These are phyloP conservation scores for Ophonus ardosiacus DNA, from an alignment of 2,888 invertebrate genomes.

Conservation along the genomic window DNA sequence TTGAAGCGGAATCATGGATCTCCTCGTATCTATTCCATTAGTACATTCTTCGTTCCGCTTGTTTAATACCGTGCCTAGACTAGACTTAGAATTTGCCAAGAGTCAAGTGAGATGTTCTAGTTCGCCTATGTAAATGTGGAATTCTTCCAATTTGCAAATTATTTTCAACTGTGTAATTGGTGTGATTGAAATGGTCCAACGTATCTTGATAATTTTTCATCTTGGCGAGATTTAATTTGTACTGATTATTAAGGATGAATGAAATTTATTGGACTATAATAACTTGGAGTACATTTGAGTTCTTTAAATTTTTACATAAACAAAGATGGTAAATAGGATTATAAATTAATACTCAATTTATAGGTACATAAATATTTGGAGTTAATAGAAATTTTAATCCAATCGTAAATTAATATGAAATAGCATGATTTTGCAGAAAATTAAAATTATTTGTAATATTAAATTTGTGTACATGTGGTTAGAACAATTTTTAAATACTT, in stretches of 20 bases:
- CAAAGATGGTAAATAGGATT: too few species aligned
- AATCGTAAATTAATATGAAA: too few species aligned
- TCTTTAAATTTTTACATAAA: too few species aligned
- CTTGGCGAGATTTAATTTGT: conserved; percentile 31
- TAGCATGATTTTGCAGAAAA: too few species aligned
- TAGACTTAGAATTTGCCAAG: conserved; percentile 16
- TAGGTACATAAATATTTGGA: too few species aligned
- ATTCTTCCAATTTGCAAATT: conserved; percentile 52
- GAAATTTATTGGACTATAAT: background rate
- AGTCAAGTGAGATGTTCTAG: conserved; percentile 39
- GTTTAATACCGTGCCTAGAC: background rate
- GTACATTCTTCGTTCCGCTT: background rate
- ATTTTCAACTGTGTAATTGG: conserved; percentile 59
- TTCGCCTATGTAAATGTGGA: conserved; percentile 45
- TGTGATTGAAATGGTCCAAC: conserved; percentile 57
- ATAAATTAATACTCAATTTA: too few species aligned
- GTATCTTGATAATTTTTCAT: conserved; percentile 50
- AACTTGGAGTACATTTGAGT: too few species aligned
- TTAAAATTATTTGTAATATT: too few species aligned
- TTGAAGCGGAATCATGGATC: background rate
- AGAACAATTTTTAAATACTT: too few species aligned
- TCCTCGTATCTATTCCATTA: background rate
- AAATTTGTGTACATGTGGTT: too few species aligned
- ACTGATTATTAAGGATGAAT: conserved; percentile 12
- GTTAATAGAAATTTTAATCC: too few species aligned